Percentiles rank a stretch among this genome's conserved stretches.
These are phyloP conservation scores for Onychomys torridus DNA, from an alignment of 2,797 vertebrate species.

Conservation along the genomic window DNA sequence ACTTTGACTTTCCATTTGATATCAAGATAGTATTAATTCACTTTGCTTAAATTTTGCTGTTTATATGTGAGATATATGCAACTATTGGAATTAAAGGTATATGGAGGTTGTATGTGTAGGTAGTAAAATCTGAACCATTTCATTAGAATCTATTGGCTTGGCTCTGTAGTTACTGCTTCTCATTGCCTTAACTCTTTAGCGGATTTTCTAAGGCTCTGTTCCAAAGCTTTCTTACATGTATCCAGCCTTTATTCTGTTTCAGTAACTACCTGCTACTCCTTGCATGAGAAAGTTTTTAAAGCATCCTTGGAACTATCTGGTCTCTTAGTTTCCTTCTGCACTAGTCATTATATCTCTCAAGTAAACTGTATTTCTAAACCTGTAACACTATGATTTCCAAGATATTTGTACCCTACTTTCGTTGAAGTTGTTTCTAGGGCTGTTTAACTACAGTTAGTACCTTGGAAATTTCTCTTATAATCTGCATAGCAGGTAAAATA, in stretches of 20 bases:
- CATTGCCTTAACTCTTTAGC: background rate
- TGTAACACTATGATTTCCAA: background rate
- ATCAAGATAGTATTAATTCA: conserved; percentile 30
- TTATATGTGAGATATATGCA: conserved; percentile 12
- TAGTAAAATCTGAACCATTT: background rate
- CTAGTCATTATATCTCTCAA: background rate
- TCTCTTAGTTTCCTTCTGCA: background rate
- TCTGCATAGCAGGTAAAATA: background rate
- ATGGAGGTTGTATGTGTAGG: background rate
- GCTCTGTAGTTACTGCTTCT: background rate
- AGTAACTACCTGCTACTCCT: background rate
- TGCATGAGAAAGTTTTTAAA: background rate
- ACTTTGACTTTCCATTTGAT: conserved; percentile 17
- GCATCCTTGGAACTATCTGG: background rate
- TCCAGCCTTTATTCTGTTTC: background rate
- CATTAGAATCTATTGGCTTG: background rate
- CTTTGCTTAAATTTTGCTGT: conserved; percentile 31
- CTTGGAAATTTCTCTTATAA: background rate
- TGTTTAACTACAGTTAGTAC: background rate
- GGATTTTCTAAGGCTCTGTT: background rate
- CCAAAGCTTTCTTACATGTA: background rate
- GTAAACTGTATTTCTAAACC: background rate
- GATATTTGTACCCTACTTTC: background rate
- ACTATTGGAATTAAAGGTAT: background rate
- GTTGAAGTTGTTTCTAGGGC: background rate